Evolutionary conservation across 2,888 invertebrate genomes (phyloP).

Genomic region (Drosophila hawaiiensis): DNA sequence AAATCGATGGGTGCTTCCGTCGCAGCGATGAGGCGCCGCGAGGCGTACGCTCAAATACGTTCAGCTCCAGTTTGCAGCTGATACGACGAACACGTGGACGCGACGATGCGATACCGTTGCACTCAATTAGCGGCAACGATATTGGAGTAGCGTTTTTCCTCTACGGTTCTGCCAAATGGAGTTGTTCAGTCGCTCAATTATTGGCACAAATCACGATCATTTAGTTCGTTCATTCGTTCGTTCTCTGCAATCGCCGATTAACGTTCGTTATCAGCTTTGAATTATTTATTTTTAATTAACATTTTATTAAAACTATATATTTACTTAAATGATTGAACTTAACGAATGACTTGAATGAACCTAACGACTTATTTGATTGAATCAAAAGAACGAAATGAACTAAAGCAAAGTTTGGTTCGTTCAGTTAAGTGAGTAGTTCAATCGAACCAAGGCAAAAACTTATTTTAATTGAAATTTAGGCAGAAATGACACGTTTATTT

Average conservation of each 20-base stretch:
- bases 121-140: constrained; percentile 87
- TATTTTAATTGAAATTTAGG: neutral
- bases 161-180: neutral
- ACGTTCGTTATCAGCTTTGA: neutral
- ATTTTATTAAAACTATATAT: neutral
- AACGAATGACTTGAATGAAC: neutral
- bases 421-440: neutral
- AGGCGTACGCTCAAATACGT: constrained; percentile 86
- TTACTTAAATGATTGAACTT: neutral
- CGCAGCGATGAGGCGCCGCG: constrained; percentile 87
- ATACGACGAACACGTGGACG: constrained; percentile 86
- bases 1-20: constrained; percentile 89
- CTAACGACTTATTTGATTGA: neutral
- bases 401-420: neutral
- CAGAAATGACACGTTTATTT: neutral
- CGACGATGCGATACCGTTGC: constrained; percentile 86
- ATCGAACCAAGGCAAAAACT: neutral
- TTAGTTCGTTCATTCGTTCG: neutral
- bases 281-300: neutral
- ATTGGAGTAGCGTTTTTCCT: constrained; percentile 81
- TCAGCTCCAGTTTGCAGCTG: constrained; percentile 83
- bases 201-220: neutral
- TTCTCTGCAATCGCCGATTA: neutral
- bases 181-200: neutral
- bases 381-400: neutral